phyloP scores from a whole-genome alignment of 2,888 invertebrate species.

The Xylocampa areola region DNA sequence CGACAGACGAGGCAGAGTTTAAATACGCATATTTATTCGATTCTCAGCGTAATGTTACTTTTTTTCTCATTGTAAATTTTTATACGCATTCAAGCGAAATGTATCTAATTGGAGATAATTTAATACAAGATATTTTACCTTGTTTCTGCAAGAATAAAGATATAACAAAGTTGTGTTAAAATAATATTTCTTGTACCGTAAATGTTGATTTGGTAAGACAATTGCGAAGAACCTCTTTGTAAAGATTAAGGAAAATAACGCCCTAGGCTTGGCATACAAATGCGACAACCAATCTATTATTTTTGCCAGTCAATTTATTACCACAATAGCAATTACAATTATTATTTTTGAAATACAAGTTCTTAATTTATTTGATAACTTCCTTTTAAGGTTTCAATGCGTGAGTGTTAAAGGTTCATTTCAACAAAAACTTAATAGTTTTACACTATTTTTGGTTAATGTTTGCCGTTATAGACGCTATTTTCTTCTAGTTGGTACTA shows the following conservation, averaged over 20 bases:
- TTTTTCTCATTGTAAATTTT: constrained; percentile 6
- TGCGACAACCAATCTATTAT: too few relatives aligned
- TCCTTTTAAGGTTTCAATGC: too few relatives aligned
- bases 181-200: background rate
- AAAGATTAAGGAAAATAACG: background rate
- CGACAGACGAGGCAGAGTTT: background rate
- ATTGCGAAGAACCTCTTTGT: background rate
- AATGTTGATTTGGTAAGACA: background rate
- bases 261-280: too few relatives aligned
- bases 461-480: too few relatives aligned
- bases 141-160: constrained; percentile 1
- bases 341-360: too few relatives aligned
- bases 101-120: constrained; percentile 20
- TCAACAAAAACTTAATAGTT: too few relatives aligned
- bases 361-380: too few relatives aligned
- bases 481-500: too few relatives aligned
- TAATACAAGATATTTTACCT: constrained; percentile 3
- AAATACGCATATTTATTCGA: background rate
- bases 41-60: constrained; percentile 13
- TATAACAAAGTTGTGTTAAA: background rate
- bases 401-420: too few relatives aligned
- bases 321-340: too few relatives aligned
- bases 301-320: too few relatives aligned
- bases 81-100: constrained; percentile 1
- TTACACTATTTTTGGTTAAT: too few relatives aligned